These are phyloP conservation scores for Girardinichthys multiradiatus DNA, from an alignment of 2,113 vertebrate genomes.

Conservation along the genomic window DNA sequence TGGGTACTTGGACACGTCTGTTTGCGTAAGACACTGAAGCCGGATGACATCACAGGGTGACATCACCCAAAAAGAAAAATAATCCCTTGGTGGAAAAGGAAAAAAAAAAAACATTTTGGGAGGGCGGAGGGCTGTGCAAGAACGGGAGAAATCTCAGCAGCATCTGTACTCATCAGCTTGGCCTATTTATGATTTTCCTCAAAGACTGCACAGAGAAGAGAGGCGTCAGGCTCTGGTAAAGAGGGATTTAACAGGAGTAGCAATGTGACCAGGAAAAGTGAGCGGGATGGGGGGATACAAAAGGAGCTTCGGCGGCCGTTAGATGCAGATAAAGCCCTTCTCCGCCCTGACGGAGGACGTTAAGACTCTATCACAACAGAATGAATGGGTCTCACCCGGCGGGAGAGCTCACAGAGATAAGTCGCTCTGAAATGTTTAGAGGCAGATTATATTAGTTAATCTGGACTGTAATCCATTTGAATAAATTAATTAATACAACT, in stretches of 20 bases:
- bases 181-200: conserved; percentile 63
- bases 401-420: conserved; percentile 66
- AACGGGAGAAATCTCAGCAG: conserved; percentile 51
- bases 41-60: conserved; percentile 51
- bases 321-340: conserved; percentile 65
- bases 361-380: conserved; percentile 62
- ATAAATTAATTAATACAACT: conserved; percentile 66
- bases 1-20: conserved; percentile 29
- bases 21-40: conserved; percentile 29
- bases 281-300: conserved; percentile 47
- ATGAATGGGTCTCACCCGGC: conserved; percentile 56
- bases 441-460: conserved; percentile 74
- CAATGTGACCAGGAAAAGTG: conserved; percentile 36
- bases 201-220: conserved; percentile 31
- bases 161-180: conserved; percentile 67
- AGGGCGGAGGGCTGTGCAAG: conserved; percentile 42
- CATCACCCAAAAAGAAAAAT: conserved; percentile 28
- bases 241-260: conserved; percentile 66
- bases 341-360: conserved; percentile 39
- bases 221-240: conserved; percentile 38
- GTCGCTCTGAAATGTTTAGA: conserved; percentile 65
- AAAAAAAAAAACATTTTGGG: neutral
- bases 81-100: neutral
- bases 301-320: conserved; percentile 51
- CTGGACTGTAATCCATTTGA: conserved; percentile 67